Conservation (phyloP, 1,140 invertebrate species). For the Theocolax elegans region DNA sequence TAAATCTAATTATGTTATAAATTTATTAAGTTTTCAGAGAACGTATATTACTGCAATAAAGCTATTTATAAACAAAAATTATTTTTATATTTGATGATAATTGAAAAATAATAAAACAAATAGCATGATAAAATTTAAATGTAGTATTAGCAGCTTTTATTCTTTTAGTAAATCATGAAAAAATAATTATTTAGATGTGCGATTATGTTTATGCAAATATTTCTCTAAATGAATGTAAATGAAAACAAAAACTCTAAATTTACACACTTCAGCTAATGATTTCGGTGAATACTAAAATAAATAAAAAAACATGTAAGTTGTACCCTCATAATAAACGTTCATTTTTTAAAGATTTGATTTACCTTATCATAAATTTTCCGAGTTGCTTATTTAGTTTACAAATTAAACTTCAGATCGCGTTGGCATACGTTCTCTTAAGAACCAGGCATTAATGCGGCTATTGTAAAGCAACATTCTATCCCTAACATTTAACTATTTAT, state of each 20-base stretch:
- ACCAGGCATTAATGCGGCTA: slow-evolving; percentile 47
- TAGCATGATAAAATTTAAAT: not conserved
- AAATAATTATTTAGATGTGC: not conserved
- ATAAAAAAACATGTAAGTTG: slow-evolving; percentile 5
- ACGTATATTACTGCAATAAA: not conserved
- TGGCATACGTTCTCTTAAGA: slow-evolving; percentile 47
- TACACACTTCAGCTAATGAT: not conserved
- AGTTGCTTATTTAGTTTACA: slow-evolving; percentile 47
- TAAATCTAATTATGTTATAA: not conserved
- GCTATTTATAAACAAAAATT: not conserved
- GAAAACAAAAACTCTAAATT: not conserved
- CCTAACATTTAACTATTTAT: slow-evolving; percentile 73
- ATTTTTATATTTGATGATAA: not conserved
- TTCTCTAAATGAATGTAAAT: not conserved
- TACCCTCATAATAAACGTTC: slow-evolving; percentile 27
- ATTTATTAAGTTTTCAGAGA: not conserved
- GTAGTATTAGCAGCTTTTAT: not conserved
- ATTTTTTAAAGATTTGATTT: slow-evolving; percentile 43
- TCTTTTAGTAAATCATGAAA: not conserved
- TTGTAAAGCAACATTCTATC: slow-evolving; percentile 46
- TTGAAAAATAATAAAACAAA: not conserved
- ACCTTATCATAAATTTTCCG: slow-evolving; percentile 47
- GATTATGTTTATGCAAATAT: not conserved
- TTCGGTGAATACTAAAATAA: slow-evolving; percentile 6
- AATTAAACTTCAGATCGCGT: slow-evolving; percentile 50